phyloP scores from a whole-genome alignment of 2,888 invertebrate genomes.

The Synergus gifuensis region DNA sequence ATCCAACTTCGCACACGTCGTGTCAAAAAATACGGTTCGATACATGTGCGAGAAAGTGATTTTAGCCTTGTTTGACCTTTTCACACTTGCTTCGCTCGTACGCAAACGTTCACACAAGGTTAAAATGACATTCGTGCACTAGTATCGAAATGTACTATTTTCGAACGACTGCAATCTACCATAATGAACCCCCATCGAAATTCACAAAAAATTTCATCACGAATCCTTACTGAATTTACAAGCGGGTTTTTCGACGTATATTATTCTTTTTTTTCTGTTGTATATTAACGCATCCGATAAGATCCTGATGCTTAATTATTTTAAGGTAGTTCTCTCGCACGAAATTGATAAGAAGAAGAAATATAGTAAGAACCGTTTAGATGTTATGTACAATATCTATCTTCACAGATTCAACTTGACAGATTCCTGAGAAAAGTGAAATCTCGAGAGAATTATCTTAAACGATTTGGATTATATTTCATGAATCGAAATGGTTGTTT shows the following conservation, averaged over 20 bases:
- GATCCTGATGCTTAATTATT: conserved; percentile 15
- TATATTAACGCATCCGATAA: conserved; percentile 7
- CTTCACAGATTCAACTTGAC: too few species aligned
- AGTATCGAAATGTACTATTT: neutral
- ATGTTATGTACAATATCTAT: too few species aligned
- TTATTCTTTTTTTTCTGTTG: neutral
- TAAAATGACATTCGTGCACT: too few species aligned
- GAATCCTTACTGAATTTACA: neutral
- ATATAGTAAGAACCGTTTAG: too few species aligned
- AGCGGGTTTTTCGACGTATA: neutral
- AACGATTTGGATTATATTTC: neutral
- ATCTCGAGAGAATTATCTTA: neutral
- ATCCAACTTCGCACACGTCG: too few species aligned
- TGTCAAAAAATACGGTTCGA: too few species aligned
- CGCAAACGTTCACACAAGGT: too few species aligned
- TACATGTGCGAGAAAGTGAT: too few species aligned
- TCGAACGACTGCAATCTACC: neutral
- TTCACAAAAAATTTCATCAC: neutral
- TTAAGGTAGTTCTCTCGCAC: neutral
- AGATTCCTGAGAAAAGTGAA: too few species aligned
- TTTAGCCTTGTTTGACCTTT: too few species aligned
- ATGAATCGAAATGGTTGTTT: neutral
- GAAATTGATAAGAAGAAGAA: too few species aligned
- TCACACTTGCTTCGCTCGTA: too few species aligned
- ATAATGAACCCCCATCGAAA: neutral